Base-by-base conservation (phyloP, 2,888 invertebrate species). In the Eilema griseolum region DNA sequence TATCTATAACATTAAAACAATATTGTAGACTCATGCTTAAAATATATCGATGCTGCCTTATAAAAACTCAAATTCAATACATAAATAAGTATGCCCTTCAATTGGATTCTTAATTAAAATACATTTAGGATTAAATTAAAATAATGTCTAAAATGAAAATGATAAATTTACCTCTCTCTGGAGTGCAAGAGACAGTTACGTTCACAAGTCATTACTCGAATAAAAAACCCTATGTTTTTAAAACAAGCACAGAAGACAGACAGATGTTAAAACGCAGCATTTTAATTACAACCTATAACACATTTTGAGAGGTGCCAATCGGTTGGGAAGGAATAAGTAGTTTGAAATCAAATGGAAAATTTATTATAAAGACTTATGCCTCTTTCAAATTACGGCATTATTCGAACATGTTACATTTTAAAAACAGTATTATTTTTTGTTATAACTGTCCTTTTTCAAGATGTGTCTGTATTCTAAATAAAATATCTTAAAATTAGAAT, bases 41-140 rank as follows among this genome's bases (percentile, higher is more conserved):
- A 79, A 91, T 89, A 93, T 90, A 91, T 80, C 87, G 90, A 92
- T 91, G 86, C 83, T 86, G 91, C 82, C 86, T 87, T 90, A 89
- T 81, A 90, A 90, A 91, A 90, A 88, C 89, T 88, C 82, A 80
- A 93, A 91, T 92, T 92, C 89, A 88, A 90, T 89, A 92, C 88
- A 89, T 90, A 86, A 88, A 90, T 88, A 88, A 85, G 87, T 85
- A 85, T 84, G 87, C 86, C 88, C 86, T 89, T 88, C 84, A 89
- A 91, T 91, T 92, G 88, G 90, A 93, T 93, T 91, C 92, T 92
- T 93, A 92, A 88, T 90, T 89, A 91, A 89, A 89, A 90, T 88
- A 90, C 83, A 88, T 89, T 88, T 88, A 87, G 82, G 86, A 89
- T 91, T 89, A 87, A 92, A 89, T 88, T 89, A 91, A 92, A 90